phyloP scores from a whole-genome alignment of 2,797 vertebrate species.

The Momotus momota region DNA sequence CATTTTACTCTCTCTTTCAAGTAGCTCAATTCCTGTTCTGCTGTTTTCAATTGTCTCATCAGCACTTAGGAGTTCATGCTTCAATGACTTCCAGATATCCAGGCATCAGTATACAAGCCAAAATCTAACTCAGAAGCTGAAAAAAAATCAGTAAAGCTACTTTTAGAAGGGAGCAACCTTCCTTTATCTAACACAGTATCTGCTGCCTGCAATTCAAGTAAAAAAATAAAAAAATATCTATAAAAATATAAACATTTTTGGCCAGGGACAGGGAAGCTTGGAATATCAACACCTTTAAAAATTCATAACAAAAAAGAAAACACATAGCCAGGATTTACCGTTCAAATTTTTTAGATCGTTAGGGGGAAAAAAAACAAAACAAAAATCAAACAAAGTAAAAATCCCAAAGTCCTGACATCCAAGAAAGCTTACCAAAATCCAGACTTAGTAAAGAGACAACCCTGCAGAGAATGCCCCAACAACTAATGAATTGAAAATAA shows the following conservation, averaged over 20 bases:
- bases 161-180: slow-evolving; percentile 32
- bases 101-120: slow-evolving; percentile 47
- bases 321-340: not conserved
- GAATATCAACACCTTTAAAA: not conserved
- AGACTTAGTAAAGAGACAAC: not conserved
- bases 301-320: not conserved
- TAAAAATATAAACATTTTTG: not conserved
- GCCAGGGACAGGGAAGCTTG: not conserved
- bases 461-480: not conserved
- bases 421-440: not conserved
- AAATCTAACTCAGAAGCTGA: slow-evolving; percentile 48
- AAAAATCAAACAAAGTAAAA: not conserved
- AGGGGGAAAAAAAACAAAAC: not conserved
- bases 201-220: not conserved
- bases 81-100: slow-evolving; percentile 57
- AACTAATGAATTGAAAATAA: not conserved
- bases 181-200: slow-evolving; percentile 3
- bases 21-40: slow-evolving; percentile 19
- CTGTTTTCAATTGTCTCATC: slow-evolving; percentile 56
- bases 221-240: not conserved
- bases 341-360: not conserved
- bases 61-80: slow-evolving; percentile 51
- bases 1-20: slow-evolving; percentile 49
- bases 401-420: not conserved
- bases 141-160: slow-evolving; percentile 48